A percentile compares a stretch with the other conserved stretches of the same genome.
phyloP scores from a whole-genome alignment of 1,140 invertebrate species.

The Drosophila insularis region DNA sequence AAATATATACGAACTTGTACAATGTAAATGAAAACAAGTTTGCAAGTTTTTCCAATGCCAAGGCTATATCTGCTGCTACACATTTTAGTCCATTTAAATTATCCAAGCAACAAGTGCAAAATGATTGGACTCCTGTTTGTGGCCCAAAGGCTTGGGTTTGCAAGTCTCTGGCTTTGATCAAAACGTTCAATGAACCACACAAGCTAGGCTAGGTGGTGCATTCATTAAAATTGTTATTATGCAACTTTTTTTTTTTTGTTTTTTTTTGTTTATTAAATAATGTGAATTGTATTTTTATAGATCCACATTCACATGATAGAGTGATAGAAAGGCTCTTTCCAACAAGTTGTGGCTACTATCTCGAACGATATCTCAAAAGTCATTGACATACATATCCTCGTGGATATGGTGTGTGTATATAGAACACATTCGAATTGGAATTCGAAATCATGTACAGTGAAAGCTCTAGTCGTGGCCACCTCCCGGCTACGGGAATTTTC shows the following conservation, averaged over 20 bases:
- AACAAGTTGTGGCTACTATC: neutral
- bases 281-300: conserved; percentile 1
- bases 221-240: conserved; percentile 7
- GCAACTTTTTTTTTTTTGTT: neutral
- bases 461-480: too few species aligned
- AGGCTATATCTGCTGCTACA: neutral
- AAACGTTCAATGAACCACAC: conserved; percentile 6
- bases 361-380: neutral
- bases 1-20: neutral
- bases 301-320: conserved; percentile 24
- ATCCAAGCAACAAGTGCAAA: neutral
- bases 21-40: neutral
- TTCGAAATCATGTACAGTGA: too few species aligned
- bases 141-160: neutral
- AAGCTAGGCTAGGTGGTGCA: neutral
- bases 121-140: neutral
- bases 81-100: conserved; percentile 4
- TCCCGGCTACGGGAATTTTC: too few species aligned
- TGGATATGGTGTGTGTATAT: too few species aligned
- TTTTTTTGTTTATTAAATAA: neutral
- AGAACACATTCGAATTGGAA: too few species aligned
- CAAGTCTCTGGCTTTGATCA: neutral
- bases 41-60: neutral
- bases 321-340: neutral
- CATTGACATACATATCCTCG: neutral